phyloP scores from a whole-genome alignment of 2,797 vertebrate genomes.

The Cichlasoma orientale region DNA sequence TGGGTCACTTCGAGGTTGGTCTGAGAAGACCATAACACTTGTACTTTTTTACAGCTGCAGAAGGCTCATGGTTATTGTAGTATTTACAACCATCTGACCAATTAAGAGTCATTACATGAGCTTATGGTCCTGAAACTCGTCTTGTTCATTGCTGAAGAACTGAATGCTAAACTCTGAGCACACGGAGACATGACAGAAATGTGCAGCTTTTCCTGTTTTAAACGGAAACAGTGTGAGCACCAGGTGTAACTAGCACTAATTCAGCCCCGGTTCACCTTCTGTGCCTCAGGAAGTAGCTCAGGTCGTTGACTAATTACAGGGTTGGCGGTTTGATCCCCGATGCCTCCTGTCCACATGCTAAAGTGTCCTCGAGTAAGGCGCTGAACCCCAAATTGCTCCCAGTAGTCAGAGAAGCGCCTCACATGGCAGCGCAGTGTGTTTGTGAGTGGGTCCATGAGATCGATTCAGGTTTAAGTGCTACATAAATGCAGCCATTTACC shows the following conservation, averaged over 20 bases:
- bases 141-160: neutral
- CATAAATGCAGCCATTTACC: neutral
- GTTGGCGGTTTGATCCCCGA: neutral
- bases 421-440: neutral
- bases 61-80: neutral
- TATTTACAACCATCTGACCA: too few species aligned
- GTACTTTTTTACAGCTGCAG: neutral
- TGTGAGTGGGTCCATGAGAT: neutral
- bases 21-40: neutral
- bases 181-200: neutral
- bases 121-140: neutral
- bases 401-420: neutral
- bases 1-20: too few species aligned
- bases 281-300: conserved; percentile 4
- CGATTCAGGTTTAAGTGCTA: neutral
- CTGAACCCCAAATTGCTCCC: neutral
- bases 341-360: neutral
- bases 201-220: neutral
- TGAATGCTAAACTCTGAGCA: neutral
- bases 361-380: conserved; percentile 1
- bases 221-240: neutral
- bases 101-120: neutral
- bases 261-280: neutral
- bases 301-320: conserved; percentile 3
- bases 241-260: neutral